Conservation (phyloP, 1,140 invertebrate genomes). For the Matsumurasca onukii region DNA sequence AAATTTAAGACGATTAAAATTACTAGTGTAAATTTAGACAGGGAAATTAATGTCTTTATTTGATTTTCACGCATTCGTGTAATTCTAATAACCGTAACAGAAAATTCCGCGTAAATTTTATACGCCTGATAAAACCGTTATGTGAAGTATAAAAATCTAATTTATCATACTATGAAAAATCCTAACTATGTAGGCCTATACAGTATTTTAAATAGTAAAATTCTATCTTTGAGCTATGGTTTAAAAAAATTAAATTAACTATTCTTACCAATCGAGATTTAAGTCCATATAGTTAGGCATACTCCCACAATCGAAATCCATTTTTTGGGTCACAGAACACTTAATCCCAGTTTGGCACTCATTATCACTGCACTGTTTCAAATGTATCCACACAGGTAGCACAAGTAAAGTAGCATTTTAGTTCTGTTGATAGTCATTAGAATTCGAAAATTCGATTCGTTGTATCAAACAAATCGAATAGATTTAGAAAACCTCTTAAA, state of each 20-base stretch:
- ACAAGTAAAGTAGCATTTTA: conserved; percentile 17
- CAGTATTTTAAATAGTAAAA: neutral
- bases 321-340: conserved; percentile 9
- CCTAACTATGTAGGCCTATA: no score
- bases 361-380: conserved; percentile 14
- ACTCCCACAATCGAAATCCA: conserved; percentile 29
- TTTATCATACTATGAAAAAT: no score
- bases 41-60: no score
- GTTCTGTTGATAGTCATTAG: conserved; percentile 22
- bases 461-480: no score
- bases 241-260: neutral
- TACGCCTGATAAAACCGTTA: no score
- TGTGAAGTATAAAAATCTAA: no score
- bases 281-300: conserved; percentile 30
- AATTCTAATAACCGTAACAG: no score
- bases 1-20: no score
- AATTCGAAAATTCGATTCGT: neutral
- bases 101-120: no score
- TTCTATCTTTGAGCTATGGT: neutral
- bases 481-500: no score
- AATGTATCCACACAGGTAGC: conserved; percentile 28
- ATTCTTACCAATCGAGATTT: conserved; percentile 28
- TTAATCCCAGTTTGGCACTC: conserved; percentile 15
- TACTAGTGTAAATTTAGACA: no score
- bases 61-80: no score